Evolutionary conservation across 2,797 vertebrate species (phyloP).

Genomic region (Halcyon badia): DNA sequence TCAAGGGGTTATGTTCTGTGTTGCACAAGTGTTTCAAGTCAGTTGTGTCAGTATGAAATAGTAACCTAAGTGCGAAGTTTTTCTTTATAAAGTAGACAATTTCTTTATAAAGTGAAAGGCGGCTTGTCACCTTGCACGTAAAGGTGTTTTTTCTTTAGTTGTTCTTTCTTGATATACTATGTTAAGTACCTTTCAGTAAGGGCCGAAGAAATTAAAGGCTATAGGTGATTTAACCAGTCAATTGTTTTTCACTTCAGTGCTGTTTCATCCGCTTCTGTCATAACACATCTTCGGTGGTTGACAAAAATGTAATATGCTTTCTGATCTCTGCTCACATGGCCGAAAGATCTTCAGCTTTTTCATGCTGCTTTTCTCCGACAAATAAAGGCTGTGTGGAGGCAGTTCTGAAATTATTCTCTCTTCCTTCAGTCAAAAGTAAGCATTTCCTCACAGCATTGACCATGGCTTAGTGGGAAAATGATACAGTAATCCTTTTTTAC

Average conservation of each 20-base stretch:
- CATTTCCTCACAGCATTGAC: not conserved
- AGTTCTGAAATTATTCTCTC: not conserved
- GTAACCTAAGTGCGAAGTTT: not conserved
- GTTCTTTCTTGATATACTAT: conserved; percentile 7
- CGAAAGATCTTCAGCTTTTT: conserved; percentile 6
- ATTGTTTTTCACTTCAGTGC: not conserved
- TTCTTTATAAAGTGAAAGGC: not conserved
- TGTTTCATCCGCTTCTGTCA: not conserved
- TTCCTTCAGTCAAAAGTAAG: not conserved
- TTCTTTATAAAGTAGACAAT: not conserved
- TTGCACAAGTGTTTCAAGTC: not conserved
- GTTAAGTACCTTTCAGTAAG: conserved; percentile 34
- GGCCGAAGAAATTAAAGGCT: conserved; percentile 15
- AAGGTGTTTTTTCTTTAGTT: conserved; percentile 29
- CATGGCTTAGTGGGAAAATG: not conserved
- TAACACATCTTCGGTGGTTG: not conserved
- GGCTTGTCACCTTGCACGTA: not conserved
- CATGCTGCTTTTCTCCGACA: not conserved
- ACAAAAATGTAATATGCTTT: not conserved
- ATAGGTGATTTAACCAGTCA: not conserved
- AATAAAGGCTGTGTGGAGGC: not conserved
- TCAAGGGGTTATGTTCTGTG: not conserved
- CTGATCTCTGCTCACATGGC: not conserved
- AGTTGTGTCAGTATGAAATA: not conserved
- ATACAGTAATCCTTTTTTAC: not conserved